phyloP scores from a whole-genome alignment of 2,888 invertebrate genomes.

The Balanococcus diminutus region DNA sequence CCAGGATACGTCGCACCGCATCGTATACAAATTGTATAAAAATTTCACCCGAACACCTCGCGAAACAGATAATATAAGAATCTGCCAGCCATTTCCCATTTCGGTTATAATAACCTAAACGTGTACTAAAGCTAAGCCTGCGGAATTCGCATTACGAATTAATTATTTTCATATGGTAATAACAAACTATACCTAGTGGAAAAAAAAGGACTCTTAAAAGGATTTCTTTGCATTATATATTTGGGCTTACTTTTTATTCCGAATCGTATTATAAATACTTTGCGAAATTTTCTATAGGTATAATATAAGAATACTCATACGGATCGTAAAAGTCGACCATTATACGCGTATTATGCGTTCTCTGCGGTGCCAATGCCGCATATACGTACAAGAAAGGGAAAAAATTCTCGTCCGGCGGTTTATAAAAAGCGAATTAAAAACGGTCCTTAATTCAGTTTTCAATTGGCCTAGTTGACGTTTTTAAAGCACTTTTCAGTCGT shows the following conservation, averaged over 20 bases:
- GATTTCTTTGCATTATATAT: background rate
- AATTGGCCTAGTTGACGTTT: background rate
- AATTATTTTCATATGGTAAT: background rate
- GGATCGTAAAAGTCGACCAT: background rate
- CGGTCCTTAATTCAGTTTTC: background rate
- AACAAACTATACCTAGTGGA: background rate
- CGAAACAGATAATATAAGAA: background rate
- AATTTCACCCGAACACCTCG: background rate
- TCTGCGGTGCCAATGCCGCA: background rate
- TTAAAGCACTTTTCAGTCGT: background rate
- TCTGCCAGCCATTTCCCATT: background rate
- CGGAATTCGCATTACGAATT: background rate
- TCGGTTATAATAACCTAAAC: background rate
- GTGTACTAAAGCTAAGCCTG: too few species aligned
- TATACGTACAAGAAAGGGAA: background rate
- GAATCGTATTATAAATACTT: background rate
- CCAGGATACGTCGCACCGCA: too few species aligned
- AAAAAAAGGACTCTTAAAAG: background rate
- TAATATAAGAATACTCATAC: background rate
- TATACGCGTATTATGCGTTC: background rate
- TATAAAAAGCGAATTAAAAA: constrained; percentile 9
- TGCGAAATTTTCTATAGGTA: background rate
- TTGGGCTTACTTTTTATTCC: background rate
- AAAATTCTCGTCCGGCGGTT: background rate
- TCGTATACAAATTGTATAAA: background rate